A percentile compares a stretch with the other conserved stretches of the same genome.
phyloP scores from a whole-genome alignment of 2,888 invertebrate genomes.

The Acholoe squamosa region DNA sequence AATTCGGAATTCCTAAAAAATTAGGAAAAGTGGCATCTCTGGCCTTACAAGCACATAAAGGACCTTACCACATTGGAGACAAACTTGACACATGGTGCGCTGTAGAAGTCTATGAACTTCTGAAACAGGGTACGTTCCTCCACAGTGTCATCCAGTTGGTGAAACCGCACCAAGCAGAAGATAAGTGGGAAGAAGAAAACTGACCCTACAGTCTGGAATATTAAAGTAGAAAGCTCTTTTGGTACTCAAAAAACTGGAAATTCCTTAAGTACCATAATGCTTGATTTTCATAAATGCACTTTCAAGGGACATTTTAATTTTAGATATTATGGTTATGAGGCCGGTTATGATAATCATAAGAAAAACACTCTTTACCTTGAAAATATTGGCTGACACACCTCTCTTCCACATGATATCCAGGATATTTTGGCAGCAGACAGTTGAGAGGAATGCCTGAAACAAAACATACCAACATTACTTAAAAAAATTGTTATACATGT shows the following conservation, averaged over 20 bases:
- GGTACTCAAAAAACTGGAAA: neutral
- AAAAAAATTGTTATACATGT: no score
- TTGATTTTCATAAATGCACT: no score
- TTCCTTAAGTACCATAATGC: no score
- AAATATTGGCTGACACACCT: conserved; percentile 70
- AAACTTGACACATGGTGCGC: conserved; percentile 82
- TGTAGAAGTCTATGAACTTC: conserved; percentile 80
- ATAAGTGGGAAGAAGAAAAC: conserved; percentile 73
- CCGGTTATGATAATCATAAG: no score
- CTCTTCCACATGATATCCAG: conserved; percentile 81
- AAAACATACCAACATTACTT: neutral
- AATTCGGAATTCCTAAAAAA: no score
- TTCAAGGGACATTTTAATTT: neutral
- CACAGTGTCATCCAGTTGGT: conserved; percentile 71
- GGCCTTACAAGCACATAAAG: neutral
- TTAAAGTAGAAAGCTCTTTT: neutral
- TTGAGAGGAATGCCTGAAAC: conserved; percentile 78
- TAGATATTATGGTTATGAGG: no score
- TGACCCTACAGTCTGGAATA: conserved; percentile 73
- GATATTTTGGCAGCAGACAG: conserved; percentile 80
- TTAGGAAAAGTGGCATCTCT: no score
- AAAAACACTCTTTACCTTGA: conserved; percentile 63
- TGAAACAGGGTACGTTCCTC: conserved; percentile 70
- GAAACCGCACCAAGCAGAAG: conserved; percentile 67
- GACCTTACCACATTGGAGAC: conserved; percentile 76